A percentile compares a stretch with the other conserved stretches of the same genome.
Evolutionary conservation across 2,113 vertebrate species (phyloP).

Genomic region (Polyodon spathula): DNA sequence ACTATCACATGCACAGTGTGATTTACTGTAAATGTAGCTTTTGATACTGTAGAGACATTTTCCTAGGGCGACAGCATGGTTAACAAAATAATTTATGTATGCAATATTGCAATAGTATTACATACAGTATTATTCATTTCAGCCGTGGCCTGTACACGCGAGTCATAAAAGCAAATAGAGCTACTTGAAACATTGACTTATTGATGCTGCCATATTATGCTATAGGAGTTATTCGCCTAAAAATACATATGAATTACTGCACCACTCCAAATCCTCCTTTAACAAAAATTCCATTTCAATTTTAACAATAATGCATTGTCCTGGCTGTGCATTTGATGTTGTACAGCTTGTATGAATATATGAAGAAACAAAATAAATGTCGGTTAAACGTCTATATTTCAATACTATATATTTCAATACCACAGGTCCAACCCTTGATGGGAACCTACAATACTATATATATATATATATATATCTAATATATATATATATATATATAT

Average conservation of each 20-base stretch:
- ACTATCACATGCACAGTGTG: too few species aligned
- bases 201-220: slow-evolving; percentile 41
- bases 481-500: too few species aligned
- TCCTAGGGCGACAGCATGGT: too few species aligned
- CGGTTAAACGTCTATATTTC: too few species aligned
- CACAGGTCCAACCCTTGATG: too few species aligned
- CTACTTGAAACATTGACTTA: slow-evolving; percentile 40
- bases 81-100: too few species aligned
- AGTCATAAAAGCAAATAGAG: slow-evolving; percentile 36
- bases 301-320: slow-evolving; percentile 37
- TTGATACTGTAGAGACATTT: too few species aligned
- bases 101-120: not conserved
- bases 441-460: not conserved
- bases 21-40: too few species aligned
- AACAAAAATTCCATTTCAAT: slow-evolving; percentile 50
- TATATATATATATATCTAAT: too few species aligned
- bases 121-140: slow-evolving; percentile 13
- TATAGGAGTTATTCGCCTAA: slow-evolving; percentile 40
- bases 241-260: slow-evolving; percentile 42
- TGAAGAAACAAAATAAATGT: slow-evolving; percentile 20
- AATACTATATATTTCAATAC: too few species aligned
- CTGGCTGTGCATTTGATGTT: slow-evolving; percentile 38
- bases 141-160: slow-evolving; percentile 25
- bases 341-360: slow-evolving; percentile 38
- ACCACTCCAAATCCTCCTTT: slow-evolving; percentile 39